Percentiles rank a stretch among this genome's conserved stretches.
phyloP scores from a whole-genome alignment of 1,140 invertebrate species.

The Thrips palmi region DNA sequence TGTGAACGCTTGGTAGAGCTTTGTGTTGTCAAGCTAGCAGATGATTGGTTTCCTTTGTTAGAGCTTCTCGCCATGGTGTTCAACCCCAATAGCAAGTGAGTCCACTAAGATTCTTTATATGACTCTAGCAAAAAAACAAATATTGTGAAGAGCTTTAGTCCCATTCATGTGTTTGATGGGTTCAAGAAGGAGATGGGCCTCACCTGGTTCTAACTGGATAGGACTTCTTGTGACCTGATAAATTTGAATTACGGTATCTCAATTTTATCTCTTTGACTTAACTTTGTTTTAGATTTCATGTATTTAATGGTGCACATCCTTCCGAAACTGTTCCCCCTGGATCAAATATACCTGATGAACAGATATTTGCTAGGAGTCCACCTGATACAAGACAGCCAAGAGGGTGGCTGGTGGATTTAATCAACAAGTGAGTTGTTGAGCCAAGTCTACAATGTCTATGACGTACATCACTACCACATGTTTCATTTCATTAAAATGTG shows the following conservation, averaged over 20 bases:
- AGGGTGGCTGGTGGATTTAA: constrained; percentile 90
- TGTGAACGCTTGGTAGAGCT: constrained; percentile 82
- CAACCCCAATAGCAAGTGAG: constrained; percentile 80
- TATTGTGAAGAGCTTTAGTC: too few species aligned
- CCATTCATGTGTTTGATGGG: too few species aligned
- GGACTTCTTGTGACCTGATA: constrained; percentile 3
- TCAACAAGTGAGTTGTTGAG: constrained; percentile 67
- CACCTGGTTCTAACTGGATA: too few species aligned
- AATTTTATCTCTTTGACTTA: constrained; percentile 4
- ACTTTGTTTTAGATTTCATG: constrained; percentile 59
- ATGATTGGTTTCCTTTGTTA: constrained; percentile 85
- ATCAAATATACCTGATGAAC: constrained; percentile 43
- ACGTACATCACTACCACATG: too few species aligned
- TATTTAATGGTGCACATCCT: constrained; percentile 66
- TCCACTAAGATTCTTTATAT: too few species aligned
- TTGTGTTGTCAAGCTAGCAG: constrained; percentile 72
- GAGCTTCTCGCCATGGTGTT: constrained; percentile 86
- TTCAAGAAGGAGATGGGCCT: too few species aligned
- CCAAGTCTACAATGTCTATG: too few species aligned
- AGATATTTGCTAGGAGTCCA: constrained; percentile 64
- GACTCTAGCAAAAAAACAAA: too few species aligned
- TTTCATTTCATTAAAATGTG: constrained; percentile 6
- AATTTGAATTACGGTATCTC: constrained; percentile 2
- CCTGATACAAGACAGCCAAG: constrained; percentile 54
- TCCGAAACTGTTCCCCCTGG: constrained; percentile 57